These are phyloP conservation scores for Heptranchias perlo DNA, from an alignment of 2,113 vertebrate species.

Conservation along the genomic window DNA sequence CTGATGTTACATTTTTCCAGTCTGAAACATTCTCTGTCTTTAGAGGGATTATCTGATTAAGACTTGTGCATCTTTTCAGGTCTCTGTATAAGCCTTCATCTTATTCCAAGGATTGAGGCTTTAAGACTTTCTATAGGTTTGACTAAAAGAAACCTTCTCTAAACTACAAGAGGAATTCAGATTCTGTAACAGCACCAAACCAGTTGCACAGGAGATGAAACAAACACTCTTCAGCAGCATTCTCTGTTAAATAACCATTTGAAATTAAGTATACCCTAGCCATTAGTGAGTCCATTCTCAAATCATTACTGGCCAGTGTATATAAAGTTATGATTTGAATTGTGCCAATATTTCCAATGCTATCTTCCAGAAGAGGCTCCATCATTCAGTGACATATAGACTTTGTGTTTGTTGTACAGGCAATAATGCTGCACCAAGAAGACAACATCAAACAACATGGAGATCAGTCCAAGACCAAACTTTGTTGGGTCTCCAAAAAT, in stretches of 20 bases:
- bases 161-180: too few species aligned
- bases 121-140: too few species aligned
- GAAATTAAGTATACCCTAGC: not conserved
- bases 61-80: not conserved
- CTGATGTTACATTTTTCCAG: not conserved
- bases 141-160: too few species aligned
- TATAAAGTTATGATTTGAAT: not conserved
- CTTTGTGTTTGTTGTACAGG: slow-evolving; percentile 57
- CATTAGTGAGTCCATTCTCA: not conserved
- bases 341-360: not conserved
- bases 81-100: not conserved
- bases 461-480: slow-evolving; percentile 88
- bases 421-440: slow-evolving; percentile 91
- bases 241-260: not conserved
- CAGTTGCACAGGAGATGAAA: not conserved
- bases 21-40: not conserved
- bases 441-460: slow-evolving; percentile 80
- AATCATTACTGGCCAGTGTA: not conserved
- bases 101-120: too few species aligned
- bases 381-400: slow-evolving; percentile 25
- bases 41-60: not conserved
- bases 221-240: not conserved
- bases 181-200: not conserved
- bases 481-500: slow-evolving; percentile 95
- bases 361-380: not conserved